Evolutionary conservation across 2,113 vertebrate genomes (phyloP), one percentile per base, ranked within the genome.

Genomic region (Gnathonemus longibarbis): DNA sequence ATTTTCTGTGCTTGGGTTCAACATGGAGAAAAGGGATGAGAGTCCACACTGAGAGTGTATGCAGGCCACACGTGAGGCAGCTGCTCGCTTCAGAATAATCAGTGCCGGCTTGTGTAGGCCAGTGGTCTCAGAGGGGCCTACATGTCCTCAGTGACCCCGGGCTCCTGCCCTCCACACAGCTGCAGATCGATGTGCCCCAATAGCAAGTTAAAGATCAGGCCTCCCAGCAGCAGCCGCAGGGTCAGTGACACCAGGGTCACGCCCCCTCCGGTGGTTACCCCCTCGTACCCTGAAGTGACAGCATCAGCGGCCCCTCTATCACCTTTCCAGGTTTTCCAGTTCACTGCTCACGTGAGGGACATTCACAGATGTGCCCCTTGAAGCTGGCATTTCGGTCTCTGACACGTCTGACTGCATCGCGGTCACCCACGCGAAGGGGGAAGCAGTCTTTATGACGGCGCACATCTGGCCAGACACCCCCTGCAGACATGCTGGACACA

Each of bases 101-200:
- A 27, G 58, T 27, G n/a, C 9, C 3, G 0, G 24, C 24, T 66
- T 10, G 10, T 70, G 62, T 70, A 31, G 27, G 62, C 3, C 62
- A 70, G 62, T 10, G 62, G 62, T 11, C 62, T 70, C 62, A 70
- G 62, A 31, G 62, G 1, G 10, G 19, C 62, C 62, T 13, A 70
- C 62, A 70, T 13, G 62, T 27, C 10, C n/a, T 70, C 62, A 70
- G 62, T 27, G 10, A 70, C 62, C 27, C 13, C 39, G 11, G 46
- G 35, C 56, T 13, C 24, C n/a, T 39, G 11, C 27, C 92, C 91
- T 94, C 91, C 90, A 92, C 95, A 92, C 94, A 92, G 93, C 91
- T 90, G 88, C 9, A 42, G 93, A 95, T 96, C 95, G 94, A 95
- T 95, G 93, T 91, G 88, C 92, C 94, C 94, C 94, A 94, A 94